Evolutionary conservation across 2,888 invertebrate genomes (phyloP).

Genomic region (Ceramica pisi): DNA sequence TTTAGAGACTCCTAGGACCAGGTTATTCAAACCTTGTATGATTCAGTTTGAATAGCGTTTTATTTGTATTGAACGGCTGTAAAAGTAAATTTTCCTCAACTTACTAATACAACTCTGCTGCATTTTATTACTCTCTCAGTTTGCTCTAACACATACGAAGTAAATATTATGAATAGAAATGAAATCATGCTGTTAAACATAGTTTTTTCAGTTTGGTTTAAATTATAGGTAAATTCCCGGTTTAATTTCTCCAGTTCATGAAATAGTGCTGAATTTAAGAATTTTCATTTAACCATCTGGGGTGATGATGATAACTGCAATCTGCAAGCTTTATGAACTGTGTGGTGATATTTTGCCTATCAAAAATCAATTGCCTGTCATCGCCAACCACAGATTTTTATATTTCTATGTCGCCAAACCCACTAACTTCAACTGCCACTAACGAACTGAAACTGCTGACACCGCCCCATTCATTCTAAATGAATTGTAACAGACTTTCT

Average conservation of each 20-base stretch:
- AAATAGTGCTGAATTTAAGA: too few species aligned
- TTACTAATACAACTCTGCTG: constrained; percentile 4
- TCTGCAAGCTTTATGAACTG: background rate
- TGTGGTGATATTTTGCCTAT: background rate
- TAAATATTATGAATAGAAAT: constrained; percentile 22
- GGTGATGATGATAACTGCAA: background rate
- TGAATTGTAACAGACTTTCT: background rate
- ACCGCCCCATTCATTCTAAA: background rate
- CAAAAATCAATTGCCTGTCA: background rate
- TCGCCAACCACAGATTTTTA: too few species aligned
- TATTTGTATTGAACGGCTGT: background rate
- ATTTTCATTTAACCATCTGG: too few species aligned
- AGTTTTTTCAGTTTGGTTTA: background rate
- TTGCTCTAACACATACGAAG: constrained; percentile 2
- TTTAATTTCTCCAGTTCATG: background rate
- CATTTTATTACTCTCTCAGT: constrained; percentile 32
- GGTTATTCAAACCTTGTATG: background rate
- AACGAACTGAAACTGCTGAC: background rate
- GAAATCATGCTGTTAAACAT: background rate
- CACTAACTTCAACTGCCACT: background rate
- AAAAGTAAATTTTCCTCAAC: constrained; percentile 44
- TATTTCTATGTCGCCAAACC: too few species aligned
- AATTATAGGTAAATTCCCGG: constrained; percentile 2
- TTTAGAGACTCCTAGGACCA: background rate
- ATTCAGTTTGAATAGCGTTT: constrained; percentile 25